Percentiles rank a stretch among this genome's conserved stretches.
Evolutionary conservation across 1,140 invertebrate genomes (phyloP).

Genomic region (Caenorhabditis elegans): DNA sequence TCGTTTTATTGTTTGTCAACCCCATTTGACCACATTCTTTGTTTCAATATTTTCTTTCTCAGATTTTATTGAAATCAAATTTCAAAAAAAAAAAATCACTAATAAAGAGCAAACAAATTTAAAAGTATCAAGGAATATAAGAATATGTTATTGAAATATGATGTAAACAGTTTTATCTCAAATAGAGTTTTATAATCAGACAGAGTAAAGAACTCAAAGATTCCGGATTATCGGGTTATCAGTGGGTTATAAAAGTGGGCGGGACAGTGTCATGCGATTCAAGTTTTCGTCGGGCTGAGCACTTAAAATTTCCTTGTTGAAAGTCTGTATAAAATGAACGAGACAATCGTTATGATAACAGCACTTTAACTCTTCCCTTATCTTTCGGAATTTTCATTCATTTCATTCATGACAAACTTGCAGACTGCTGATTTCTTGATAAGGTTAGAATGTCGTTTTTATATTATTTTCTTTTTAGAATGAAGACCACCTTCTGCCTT

Average conservation of each 20-base stretch:
- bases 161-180: too few species aligned
- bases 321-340: constrained; percentile 1
- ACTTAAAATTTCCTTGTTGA: not conserved
- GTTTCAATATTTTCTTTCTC: not conserved
- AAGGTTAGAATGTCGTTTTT: too few species aligned
- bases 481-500: not conserved
- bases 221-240: constrained; percentile 11
- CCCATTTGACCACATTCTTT: too few species aligned
- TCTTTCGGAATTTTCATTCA: too few species aligned
- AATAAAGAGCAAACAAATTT: too few species aligned
- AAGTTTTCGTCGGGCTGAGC: not conserved
- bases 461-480: not conserved
- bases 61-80: not conserved
- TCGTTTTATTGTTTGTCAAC: not conserved
- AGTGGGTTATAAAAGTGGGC: not conserved
- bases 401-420: too few species aligned
- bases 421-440: too few species aligned
- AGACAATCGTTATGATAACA: too few species aligned
- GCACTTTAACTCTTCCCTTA: too few species aligned
- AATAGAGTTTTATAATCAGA: not conserved
- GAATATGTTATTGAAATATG: too few species aligned
- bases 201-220: not conserved
- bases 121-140: too few species aligned
- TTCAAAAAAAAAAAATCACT: too few species aligned
- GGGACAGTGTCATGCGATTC: constrained; percentile 5